A percentile compares a stretch with the other conserved stretches of the same genome.
phyloP scores from a whole-genome alignment of 1,140 invertebrate species.

The Battus philenor region DNA sequence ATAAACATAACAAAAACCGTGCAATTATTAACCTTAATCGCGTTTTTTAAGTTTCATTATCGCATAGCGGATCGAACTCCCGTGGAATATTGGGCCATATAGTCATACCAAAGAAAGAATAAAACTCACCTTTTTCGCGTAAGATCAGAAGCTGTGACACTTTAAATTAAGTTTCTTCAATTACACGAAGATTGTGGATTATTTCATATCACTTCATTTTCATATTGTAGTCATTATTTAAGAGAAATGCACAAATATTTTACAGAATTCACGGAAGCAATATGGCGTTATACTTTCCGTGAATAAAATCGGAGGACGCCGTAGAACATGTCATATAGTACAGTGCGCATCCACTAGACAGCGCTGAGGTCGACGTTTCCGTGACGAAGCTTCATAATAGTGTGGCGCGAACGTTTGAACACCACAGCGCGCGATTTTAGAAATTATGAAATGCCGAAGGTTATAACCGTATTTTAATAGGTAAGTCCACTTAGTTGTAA shows the following conservation, averaged over 20 bases:
- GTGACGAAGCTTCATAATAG: constrained; percentile 50
- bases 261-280: constrained; percentile 74
- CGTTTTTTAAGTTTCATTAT: constrained; percentile 77
- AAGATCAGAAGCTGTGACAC: constrained; percentile 38
- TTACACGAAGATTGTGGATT: constrained; percentile 40
- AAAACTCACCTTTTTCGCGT: constrained; percentile 72
- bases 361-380: constrained; percentile 51
- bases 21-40: constrained; percentile 78
- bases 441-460: too few species aligned
- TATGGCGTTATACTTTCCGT: constrained; percentile 74
- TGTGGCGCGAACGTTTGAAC: constrained; percentile 18
- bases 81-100: constrained; percentile 77
- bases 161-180: constrained; percentile 42
- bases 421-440: constrained; percentile 15
- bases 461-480: too few species aligned
- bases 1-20: constrained; percentile 76
- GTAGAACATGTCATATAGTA: constrained; percentile 70
- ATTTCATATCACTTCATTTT: constrained; percentile 65
- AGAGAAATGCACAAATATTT: constrained; percentile 71
- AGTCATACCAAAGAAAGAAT: constrained; percentile 73
- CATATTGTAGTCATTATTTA: constrained; percentile 69
- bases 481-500: too few species aligned
- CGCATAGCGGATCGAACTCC: constrained; percentile 76
- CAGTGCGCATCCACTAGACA: constrained; percentile 62
- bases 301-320: constrained; percentile 74